Base-by-base conservation (phyloP, 2,888 invertebrate species). In the Phrixothrix hirtus region DNA sequence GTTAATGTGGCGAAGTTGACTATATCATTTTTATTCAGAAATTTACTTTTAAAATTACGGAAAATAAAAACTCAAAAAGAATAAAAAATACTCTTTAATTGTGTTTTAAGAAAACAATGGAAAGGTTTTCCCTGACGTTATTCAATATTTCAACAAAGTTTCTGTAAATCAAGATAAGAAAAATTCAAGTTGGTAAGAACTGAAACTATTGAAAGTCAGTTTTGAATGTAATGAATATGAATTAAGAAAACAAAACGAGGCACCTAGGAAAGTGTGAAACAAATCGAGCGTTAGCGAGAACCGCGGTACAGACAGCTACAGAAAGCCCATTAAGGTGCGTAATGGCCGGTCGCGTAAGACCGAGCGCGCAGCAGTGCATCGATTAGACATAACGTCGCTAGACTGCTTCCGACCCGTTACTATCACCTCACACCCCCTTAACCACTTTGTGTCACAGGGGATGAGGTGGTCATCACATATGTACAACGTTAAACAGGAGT, bases 301-400 rank as follows among this genome's bases (percentile, higher is more conserved):
- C 61, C 62, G 61, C 63, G 62, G 57, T 49, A 58, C 62, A 62
- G 59, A 63, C 63, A 62, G 71, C 68, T 70, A 73, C 73, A 75
- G 75, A 74, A 72, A 74, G 73, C 79, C 83, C 82, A 85, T 85
- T 85, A 85, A 85, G 84, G 84, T 85, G 85, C 85, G 85, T 85
- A 85, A 85, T 84, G 83, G 84, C 80, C 80, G 81, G 78, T 74
- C 73, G 75, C 70, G 78, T 79, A 82, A 82, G 83, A 83, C 82
- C 81, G 79, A 81, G 81, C 83, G 83, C 83, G 82, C 81, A 78
- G 75, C 72, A 76, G 82, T 82, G 83, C 83, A 84, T 84, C 84
- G 84, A 84, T 84, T 84, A 83, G 83, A 78, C 78, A 77, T 79
- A 78, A 77, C 79, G 79, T 78, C 79, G 78, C 72, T 73, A 72